Conservation (phyloP, 2,888 invertebrate species). For the Ametastegia equiseti region DNA sequence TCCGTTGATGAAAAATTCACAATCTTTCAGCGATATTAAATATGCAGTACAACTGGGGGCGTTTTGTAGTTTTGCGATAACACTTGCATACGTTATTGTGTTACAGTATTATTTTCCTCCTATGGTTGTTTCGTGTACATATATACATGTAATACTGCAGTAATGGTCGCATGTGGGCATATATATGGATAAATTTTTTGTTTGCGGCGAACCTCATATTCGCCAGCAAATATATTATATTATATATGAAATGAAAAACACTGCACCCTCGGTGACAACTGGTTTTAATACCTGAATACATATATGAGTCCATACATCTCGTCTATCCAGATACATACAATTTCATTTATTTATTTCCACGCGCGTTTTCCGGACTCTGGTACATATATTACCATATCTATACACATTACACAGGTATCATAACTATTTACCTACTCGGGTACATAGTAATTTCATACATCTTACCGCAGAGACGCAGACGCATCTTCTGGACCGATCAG, state of each 20-base stretch:
- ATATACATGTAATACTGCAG: background rate
- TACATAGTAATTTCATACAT: slow-evolving; percentile 9
- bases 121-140: background rate
- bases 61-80: background rate
- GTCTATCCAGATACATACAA: background rate
- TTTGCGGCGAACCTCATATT: slow-evolving; percentile 11
- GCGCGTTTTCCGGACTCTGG: background rate
- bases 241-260: background rate
- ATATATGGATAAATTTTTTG: background rate
- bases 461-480: background rate
- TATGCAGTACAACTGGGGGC: background rate
- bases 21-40: background rate
- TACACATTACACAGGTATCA: too few relatives aligned
- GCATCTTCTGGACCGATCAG: background rate
- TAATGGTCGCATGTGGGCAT: too few relatives aligned
- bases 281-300: background rate
- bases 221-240: too few relatives aligned
- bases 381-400: background rate
- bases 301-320: background rate
- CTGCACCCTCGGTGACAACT: slow-evolving; percentile 3
- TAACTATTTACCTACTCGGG: background rate
- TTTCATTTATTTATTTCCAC: background rate
- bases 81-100: background rate
- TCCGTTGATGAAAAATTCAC: background rate
- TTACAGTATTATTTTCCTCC: background rate